phyloP scores from a whole-genome alignment of 1,140 invertebrate genomes.

The Drosophila bifasciata region DNA sequence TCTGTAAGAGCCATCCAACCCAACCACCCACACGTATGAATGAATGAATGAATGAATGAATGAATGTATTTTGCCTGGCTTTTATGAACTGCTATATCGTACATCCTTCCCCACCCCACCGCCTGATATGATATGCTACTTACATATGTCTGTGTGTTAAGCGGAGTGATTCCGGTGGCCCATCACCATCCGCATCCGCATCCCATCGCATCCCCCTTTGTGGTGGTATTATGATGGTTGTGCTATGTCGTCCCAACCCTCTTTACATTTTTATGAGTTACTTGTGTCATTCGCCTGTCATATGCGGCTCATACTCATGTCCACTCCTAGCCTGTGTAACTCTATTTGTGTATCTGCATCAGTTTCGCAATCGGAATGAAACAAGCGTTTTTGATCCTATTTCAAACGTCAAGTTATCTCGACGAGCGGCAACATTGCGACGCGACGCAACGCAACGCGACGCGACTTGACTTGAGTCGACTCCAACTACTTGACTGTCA shows the following conservation, averaged over 20 bases:
- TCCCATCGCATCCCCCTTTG: constrained; percentile 16
- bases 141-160: not conserved
- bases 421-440: constrained; percentile 29
- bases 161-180: too few relatives aligned
- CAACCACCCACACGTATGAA: not conserved
- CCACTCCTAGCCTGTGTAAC: constrained; percentile 11
- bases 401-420: constrained; percentile 76
- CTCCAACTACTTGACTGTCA: constrained; percentile 78
- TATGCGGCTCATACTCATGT: constrained; percentile 12
- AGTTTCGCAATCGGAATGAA: constrained; percentile 26
- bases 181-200: constrained; percentile 5
- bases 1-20: too few relatives aligned
- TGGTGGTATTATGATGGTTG: not conserved
- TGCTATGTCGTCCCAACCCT: constrained; percentile 20
- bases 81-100: constrained; percentile 14
- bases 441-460: not conserved
- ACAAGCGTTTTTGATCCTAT: constrained; percentile 67
- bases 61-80: not conserved
- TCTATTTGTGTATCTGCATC: constrained; percentile 16
- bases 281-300: constrained; percentile 43
- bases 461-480: constrained; percentile 32
- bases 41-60: not conserved
- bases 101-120: not conserved
- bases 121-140: constrained; percentile 1
- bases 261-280: constrained; percentile 20